Evolutionary conservation across 2,113 vertebrate species (phyloP), one percentile per base, ranked within the genome.

Genomic region (Callipepla californica): DNA sequence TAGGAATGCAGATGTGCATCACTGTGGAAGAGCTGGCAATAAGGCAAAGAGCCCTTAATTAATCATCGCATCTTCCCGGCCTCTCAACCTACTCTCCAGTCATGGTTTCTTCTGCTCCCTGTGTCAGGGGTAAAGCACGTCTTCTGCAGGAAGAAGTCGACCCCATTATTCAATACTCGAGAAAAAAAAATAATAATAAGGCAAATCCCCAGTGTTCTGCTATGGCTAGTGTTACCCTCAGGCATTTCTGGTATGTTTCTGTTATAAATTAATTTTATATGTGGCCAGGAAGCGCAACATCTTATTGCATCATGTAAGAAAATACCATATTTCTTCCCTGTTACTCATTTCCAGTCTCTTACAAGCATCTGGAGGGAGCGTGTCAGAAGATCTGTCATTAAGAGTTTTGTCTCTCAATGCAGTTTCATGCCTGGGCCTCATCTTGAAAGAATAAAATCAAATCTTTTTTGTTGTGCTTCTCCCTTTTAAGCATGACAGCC

Each of bases 291-390:
- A 97, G 93, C 93, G 97, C 83, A 97, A 97, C 96, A 97, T 97
- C 97, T 97, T 97, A 94, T 97, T 98, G 96, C 92, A 98, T 97
- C 96, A 95, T 97, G 92, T 95, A 97, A 97, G 94, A 97, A 90
- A 95, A 92, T 75, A 93, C 91, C 86, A 68, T 97, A 94, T 96
- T 97, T 97, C 96, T 97, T 97, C 84, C 81, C 89, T 95, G 66
- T 94, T 95, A 91, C 92, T 95, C 80, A 79, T 97, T 97, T 97
- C 78, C 95, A 96, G 87, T 84, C 88, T 95, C 90, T 91, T 91
- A 80, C 72, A 92, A 95, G 86, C 91, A 97, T 96, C 97, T 94
- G 96, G 89, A 63, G 89, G 74, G 95, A 97, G 74, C 79, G 93
- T 96, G 96, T 95, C 91, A 96, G 96, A 96, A 92, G 76, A 76